Conservation (phyloP, 1,140 invertebrate species). For the Lepidurus arcticus region DNA sequence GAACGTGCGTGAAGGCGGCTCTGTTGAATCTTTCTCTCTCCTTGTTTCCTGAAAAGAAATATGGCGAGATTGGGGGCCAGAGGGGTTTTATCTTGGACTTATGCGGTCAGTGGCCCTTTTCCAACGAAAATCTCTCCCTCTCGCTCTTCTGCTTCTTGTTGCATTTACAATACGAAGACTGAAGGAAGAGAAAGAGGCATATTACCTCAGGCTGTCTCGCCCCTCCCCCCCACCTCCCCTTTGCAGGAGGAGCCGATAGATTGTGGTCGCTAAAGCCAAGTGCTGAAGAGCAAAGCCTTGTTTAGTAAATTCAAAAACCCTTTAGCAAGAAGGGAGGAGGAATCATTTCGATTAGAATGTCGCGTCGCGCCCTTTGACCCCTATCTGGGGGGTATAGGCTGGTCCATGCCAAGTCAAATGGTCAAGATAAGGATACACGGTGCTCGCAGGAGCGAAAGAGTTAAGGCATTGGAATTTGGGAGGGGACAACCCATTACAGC, state of each 20-base stretch:
- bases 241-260: background rate
- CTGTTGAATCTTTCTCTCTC: background rate
- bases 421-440: background rate
- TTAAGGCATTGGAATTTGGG: background rate
- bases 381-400: background rate
- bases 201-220: background rate
- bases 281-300: background rate
- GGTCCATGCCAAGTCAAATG: background rate
- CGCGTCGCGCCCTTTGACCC: slow-evolving; percentile 16
- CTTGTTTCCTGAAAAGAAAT: slow-evolving; percentile 16
- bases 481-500: background rate
- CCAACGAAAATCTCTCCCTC: background rate
- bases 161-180: slow-evolving; percentile 5
- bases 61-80: slow-evolving; percentile 12
- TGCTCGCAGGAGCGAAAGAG: background rate
- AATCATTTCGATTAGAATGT: background rate
- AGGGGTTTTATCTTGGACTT: background rate
- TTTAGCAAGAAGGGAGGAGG: background rate
- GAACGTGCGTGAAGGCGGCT: background rate
- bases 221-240: no score
- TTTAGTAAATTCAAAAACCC: background rate
- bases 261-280: background rate
- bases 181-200: background rate
- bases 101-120: background rate
- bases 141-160: background rate